Evolutionary conservation across 1,140 invertebrate genomes (phyloP), one percentile per base, ranked within the genome.

Genomic region (Trachymyrmex septentrionalis): DNA sequence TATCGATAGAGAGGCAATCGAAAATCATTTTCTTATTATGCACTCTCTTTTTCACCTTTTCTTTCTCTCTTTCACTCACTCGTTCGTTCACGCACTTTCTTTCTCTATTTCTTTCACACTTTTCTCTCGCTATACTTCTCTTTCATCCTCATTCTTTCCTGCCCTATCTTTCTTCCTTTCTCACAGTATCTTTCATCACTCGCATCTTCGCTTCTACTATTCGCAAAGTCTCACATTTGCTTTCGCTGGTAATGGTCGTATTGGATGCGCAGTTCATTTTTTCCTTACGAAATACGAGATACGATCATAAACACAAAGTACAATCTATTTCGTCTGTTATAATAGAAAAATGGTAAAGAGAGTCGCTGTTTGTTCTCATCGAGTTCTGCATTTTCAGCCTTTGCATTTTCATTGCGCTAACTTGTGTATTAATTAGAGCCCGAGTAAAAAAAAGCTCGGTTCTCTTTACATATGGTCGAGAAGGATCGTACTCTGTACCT

Each of bases 1-100:
- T 94, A 93, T 87, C 85, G 89, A 91, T 88, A 91, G 90, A 93
- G 93, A 93, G 92, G 88, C 91, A 90, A 92, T 88, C 82, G 78
- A 85, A 92, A 89, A 86, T 90, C 85, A 86, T 87, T 77, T 89
- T 91, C 76, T 87, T 90, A 86, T 90, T 87, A 86, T 80, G 90
- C 88, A 71, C 81, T 87, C 90, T 88, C 85, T 72, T 88, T 87
- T 87, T 86, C 69, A 30, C 10, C 85, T 80, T 75, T 66, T 38
- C 34, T 67, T 14, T 57, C 55, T 30, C 30, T 55, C 53, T 55
- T 55, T n/a, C 30, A 21, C 30, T 67, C 38, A 12, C 38, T 69
- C 63, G 9, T 44, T 67, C 64, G 34, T 67, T 38, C 64, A 34
- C 10, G n/a, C 64, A n/a, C 53, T 86, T n/a, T 57, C 30, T 63